phyloP scores from a whole-genome alignment of 2,888 invertebrate species.

The Lycocerus yunnanus region DNA sequence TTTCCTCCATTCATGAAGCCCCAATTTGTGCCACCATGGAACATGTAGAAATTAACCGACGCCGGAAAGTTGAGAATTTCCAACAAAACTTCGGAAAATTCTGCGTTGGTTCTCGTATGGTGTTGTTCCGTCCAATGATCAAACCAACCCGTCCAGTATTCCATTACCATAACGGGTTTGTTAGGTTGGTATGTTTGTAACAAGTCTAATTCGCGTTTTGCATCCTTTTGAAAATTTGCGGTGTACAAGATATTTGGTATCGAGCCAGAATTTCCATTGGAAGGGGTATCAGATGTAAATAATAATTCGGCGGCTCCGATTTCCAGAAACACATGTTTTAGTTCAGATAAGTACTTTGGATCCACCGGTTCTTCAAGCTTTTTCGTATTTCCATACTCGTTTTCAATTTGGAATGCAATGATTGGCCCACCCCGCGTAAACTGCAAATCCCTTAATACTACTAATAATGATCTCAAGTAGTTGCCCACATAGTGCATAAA shows the following conservation, averaged over 20 bases:
- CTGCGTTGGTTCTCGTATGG: conserved; percentile 33
- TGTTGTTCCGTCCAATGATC: conserved; percentile 58
- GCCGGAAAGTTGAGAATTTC: conserved; percentile 48
- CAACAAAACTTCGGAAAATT: conserved; percentile 41
- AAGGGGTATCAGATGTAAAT: conserved; percentile 59
- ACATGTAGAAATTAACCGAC: conserved; percentile 89
- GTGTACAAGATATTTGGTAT: conserved; percentile 56
- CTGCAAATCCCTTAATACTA: conserved; percentile 58
- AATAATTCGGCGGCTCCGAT: conserved; percentile 56
- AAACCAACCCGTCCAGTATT: conserved; percentile 65
- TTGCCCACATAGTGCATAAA: conserved; percentile 57
- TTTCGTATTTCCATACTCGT: conserved; percentile 82
- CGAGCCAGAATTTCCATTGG: conserved; percentile 48
- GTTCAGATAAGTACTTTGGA: conserved; percentile 51
- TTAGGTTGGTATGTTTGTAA: conserved; percentile 51
- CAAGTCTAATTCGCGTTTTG: conserved; percentile 50
- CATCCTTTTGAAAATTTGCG: conserved; percentile 59
- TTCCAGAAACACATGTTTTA: conserved; percentile 47
- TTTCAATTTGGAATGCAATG: conserved; percentile 88
- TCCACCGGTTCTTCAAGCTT: conserved; percentile 40
- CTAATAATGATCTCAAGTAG: conserved; percentile 59
- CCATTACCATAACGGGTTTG: conserved; percentile 60
- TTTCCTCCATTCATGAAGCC: conserved; percentile 62
- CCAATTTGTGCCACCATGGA: conserved; percentile 89
- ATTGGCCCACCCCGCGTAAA: conserved; percentile 82